A percentile compares a stretch with the other conserved stretches of the same genome.
phyloP scores from a whole-genome alignment of 2,113 vertebrate species.

The Budorcas taxicolor region DNA sequence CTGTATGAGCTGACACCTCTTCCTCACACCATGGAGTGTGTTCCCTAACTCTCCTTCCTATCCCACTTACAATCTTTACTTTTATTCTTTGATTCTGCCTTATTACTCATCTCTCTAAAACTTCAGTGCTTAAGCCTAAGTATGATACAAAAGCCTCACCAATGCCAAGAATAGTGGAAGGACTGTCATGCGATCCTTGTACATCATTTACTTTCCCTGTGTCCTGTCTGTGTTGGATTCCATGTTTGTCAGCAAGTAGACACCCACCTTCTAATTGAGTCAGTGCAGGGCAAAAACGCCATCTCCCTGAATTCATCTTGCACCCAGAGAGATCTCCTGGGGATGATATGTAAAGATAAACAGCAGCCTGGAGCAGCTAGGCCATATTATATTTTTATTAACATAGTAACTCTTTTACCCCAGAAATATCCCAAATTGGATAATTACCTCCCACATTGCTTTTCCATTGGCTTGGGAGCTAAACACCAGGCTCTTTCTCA shows the following conservation, averaged over 20 bases:
- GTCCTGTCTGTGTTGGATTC: not conserved
- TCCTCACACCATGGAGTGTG: not conserved
- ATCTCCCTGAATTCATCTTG: not conserved
- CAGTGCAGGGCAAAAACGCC: not conserved
- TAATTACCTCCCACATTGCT: slow-evolving; percentile 46
- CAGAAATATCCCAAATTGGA: slow-evolving; percentile 37
- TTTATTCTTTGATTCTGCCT: not conserved
- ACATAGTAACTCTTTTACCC: slow-evolving; percentile 52
- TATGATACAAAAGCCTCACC: not conserved
- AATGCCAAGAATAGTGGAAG: not conserved
- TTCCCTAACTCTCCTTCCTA: not conserved
- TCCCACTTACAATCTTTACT: not conserved
- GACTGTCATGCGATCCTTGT: not conserved
- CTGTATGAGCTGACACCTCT: not conserved
- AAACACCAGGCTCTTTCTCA: slow-evolving; percentile 48
- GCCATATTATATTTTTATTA: slow-evolving; percentile 49
- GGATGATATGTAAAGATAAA: slow-evolving; percentile 42
- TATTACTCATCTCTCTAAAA: not conserved
- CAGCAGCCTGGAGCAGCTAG: not conserved
- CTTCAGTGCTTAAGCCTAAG: not conserved
- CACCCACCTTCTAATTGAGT: not conserved
- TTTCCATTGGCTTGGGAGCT: not conserved
- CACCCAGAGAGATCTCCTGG: not conserved
- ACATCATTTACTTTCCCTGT: not conserved
- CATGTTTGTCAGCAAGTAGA: not conserved